These are phyloP conservation scores for Autographa pulchrina DNA, from an alignment of 2,888 invertebrate species.

Conservation along the genomic window DNA sequence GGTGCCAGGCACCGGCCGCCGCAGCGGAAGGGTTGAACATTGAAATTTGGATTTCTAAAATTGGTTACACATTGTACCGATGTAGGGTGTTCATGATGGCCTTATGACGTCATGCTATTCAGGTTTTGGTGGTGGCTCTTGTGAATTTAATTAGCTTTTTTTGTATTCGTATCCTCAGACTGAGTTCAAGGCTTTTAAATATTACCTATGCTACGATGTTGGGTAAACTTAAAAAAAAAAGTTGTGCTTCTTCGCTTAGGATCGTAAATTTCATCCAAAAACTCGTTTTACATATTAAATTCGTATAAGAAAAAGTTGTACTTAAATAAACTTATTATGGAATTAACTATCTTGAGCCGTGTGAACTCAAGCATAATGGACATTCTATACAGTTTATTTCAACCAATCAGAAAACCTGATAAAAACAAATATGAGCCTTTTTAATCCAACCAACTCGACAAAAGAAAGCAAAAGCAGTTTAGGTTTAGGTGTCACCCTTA, in stretches of 20 bases:
- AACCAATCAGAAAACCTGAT: no score
- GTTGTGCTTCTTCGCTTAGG: no score
- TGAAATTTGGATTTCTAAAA: slow-evolving; percentile 46
- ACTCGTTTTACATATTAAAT: no score
- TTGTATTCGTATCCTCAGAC: not conserved
- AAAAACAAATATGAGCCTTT: no score
- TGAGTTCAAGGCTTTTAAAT: not conserved
- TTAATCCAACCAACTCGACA: not conserved
- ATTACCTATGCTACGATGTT: no score
- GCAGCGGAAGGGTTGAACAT: slow-evolving; percentile 50
- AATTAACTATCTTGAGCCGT: no score
- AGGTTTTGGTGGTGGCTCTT: not conserved
- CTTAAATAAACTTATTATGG: no score
- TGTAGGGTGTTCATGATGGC: slow-evolving; percentile 13
- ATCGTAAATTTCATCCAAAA: no score
- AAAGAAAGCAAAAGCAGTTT: not conserved
- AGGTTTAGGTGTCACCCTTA: slow-evolving; percentile 1
- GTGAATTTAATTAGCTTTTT: not conserved
- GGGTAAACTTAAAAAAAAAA: no score
- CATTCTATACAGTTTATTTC: no score
- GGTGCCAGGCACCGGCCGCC: slow-evolving; percentile 66
- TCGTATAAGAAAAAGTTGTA: no score
- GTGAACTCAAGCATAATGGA: no score
- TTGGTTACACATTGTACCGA: slow-evolving; percentile 43
- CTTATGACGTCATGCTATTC: slow-evolving; percentile 12